phyloP scores from a whole-genome alignment of 2,113 vertebrate species.

The Donacobius atricapilla region DNA sequence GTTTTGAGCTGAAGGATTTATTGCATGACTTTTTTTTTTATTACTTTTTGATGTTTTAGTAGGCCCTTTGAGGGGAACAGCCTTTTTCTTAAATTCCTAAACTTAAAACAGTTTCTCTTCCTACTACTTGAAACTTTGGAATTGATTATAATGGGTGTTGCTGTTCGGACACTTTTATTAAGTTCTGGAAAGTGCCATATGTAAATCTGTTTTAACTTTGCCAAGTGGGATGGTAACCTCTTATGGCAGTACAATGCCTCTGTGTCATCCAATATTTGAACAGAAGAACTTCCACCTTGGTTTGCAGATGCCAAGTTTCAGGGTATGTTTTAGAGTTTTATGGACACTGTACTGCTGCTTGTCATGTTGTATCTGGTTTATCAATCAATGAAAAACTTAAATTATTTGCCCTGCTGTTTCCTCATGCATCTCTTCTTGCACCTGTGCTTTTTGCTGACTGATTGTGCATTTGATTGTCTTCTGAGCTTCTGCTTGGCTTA shows the following conservation, averaged over 20 bases:
- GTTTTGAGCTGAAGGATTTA: neutral
- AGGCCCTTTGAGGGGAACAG: neutral
- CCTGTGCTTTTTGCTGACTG: neutral
- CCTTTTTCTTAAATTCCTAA: neutral
- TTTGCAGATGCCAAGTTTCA: neutral
- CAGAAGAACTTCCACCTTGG: neutral
- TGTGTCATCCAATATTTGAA: neutral
- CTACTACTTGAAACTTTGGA: neutral
- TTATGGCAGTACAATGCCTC: neutral
- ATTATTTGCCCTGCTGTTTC: neutral
- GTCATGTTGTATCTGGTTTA: neutral
- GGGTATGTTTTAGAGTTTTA: neutral
- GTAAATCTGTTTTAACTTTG: neutral
- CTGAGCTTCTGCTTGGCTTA: neutral
- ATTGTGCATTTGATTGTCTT: neutral
- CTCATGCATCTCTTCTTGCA: neutral
- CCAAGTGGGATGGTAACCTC: neutral
- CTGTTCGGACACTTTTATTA: neutral
- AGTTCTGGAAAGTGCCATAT: neutral
- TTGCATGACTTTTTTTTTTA: neutral
- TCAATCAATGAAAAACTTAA: neutral
- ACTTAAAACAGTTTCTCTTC: neutral
- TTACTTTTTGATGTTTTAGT: neutral
- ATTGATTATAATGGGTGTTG: neutral
- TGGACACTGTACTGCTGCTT: neutral